phyloP scores from a whole-genome alignment of 2,797 vertebrate genomes.

The Onychomys leucogaster region DNA sequence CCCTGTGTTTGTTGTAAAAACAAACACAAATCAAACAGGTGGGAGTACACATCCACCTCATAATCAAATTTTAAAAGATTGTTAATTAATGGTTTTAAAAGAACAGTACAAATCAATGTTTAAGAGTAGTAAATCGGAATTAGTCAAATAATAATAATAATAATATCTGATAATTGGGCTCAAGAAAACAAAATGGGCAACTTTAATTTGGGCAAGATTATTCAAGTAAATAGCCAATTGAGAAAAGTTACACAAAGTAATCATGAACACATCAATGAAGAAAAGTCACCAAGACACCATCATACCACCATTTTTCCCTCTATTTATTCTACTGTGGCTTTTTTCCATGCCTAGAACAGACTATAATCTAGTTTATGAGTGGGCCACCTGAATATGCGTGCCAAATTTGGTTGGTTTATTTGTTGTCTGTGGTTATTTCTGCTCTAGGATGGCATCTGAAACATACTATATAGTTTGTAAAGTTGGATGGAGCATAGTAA shows the following conservation, averaged over 20 bases:
- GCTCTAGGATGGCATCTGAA: not conserved
- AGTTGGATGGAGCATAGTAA: not conserved
- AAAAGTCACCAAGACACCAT: slow-evolving; percentile 19
- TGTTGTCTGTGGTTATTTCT: not conserved
- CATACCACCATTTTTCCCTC: not conserved
- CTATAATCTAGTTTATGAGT: not conserved
- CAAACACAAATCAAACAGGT: not conserved
- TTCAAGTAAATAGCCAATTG: slow-evolving; percentile 31
- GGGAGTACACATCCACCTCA: not conserved
- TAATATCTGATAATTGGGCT: slow-evolving; percentile 79
- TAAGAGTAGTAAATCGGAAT: slow-evolving; percentile 74
- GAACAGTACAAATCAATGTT: slow-evolving; percentile 80
- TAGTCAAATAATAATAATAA: slow-evolving; percentile 64
- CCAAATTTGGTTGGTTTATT: not conserved
- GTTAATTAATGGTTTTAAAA: slow-evolving; percentile 78
- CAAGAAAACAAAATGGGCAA: slow-evolving; percentile 72
- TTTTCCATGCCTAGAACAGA: not conserved
- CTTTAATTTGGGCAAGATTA: slow-evolving; percentile 61
- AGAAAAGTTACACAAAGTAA: slow-evolving; percentile 68
- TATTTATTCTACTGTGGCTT: not conserved
- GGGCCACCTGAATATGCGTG: not conserved
- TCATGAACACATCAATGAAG: not conserved
- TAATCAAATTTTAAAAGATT: slow-evolving; percentile 67
- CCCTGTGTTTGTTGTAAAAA: not conserved
- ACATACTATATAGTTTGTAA: not conserved